These are phyloP conservation scores for Pao palembangensis DNA, from an alignment of 2,113 vertebrate genomes.

Conservation along the genomic window DNA sequence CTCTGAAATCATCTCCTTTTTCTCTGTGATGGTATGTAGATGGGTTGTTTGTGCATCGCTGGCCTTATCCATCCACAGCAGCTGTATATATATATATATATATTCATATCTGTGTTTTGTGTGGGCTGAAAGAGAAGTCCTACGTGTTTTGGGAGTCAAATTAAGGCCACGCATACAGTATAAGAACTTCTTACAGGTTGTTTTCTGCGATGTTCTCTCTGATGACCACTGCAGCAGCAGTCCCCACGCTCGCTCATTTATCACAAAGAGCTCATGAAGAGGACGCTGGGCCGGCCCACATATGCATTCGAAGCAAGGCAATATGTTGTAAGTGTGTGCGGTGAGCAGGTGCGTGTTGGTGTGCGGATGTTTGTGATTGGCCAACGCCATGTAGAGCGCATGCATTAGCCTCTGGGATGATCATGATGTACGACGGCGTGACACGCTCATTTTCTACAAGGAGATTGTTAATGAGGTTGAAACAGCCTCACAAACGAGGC, in stretches of 20 bases:
- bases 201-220: constrained; percentile 76
- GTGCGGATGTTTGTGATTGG: constrained; percentile 33
- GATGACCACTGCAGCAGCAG: constrained; percentile 79
- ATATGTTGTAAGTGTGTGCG: constrained; percentile 90
- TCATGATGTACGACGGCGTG: neutral
- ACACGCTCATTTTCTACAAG: constrained; percentile 2
- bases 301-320: constrained; percentile 96
- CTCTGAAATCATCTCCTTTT: no score
- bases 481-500: constrained; percentile 75
- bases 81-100: constrained; percentile 8
- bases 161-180: constrained; percentile 8
- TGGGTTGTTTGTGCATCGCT: no score
- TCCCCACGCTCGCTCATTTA: constrained; percentile 85
- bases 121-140: constrained; percentile 6
- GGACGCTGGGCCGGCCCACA: constrained; percentile 93
- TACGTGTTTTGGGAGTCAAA: constrained; percentile 23
- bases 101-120: neutral
- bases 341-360: constrained; percentile 12
- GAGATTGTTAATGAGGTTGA: constrained; percentile 21
- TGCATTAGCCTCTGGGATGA: constrained; percentile 74
- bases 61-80: constrained; percentile 24
- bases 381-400: constrained; percentile 62
- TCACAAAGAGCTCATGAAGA: constrained; percentile 98
- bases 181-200: constrained; percentile 22
- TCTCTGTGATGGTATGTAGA: constrained; percentile 1